Evolutionary conservation across 1,140 invertebrate genomes (phyloP).

Genomic region (Zophobas atratus): DNA sequence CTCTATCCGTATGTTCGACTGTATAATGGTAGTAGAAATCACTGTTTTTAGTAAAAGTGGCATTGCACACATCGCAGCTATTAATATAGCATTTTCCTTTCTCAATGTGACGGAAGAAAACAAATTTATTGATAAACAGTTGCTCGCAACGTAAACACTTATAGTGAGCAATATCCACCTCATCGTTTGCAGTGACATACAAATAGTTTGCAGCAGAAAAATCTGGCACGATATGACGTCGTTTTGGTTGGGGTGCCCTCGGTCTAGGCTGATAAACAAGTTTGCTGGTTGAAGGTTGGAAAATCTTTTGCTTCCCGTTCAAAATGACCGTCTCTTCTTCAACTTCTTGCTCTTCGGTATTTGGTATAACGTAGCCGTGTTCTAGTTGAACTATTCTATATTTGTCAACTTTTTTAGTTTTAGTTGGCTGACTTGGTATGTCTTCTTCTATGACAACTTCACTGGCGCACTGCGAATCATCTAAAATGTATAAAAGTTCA

Average conservation of each 20-base stretch:
- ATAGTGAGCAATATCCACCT: slow-evolving; percentile 63
- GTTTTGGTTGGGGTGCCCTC: slow-evolving; percentile 54
- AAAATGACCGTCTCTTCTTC: slow-evolving; percentile 6
- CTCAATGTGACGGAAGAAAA: slow-evolving; percentile 65
- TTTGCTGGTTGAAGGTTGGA: slow-evolving; percentile 49
- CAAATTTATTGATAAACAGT: slow-evolving; percentile 66
- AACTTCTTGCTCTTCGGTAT: slow-evolving; percentile 50
- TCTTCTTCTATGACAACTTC: slow-evolving; percentile 64
- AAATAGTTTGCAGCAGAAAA: slow-evolving; percentile 64
- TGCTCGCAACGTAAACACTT: slow-evolving; percentile 66
- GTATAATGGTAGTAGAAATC: slow-evolving; percentile 63
- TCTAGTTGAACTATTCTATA: slow-evolving; percentile 61
- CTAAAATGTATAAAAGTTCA: slow-evolving; percentile 64
- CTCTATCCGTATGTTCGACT: slow-evolving; percentile 62
- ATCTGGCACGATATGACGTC: slow-evolving; percentile 64
- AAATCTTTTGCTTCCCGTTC: slow-evolving; percentile 40
- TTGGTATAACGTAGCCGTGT: slow-evolving; percentile 64
- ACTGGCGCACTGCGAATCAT: slow-evolving; percentile 62
- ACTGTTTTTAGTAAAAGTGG: slow-evolving; percentile 60
- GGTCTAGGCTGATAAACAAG: slow-evolving; percentile 48
- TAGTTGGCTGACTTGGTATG: slow-evolving; percentile 21
- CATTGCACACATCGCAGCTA: slow-evolving; percentile 62
- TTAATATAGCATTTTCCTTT: slow-evolving; percentile 67
- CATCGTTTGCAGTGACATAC: slow-evolving; percentile 60
- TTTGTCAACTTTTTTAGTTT: slow-evolving; percentile 50